phyloP scores from a whole-genome alignment of 2,113 vertebrate genomes.

The Pogonocichla stellata region DNA sequence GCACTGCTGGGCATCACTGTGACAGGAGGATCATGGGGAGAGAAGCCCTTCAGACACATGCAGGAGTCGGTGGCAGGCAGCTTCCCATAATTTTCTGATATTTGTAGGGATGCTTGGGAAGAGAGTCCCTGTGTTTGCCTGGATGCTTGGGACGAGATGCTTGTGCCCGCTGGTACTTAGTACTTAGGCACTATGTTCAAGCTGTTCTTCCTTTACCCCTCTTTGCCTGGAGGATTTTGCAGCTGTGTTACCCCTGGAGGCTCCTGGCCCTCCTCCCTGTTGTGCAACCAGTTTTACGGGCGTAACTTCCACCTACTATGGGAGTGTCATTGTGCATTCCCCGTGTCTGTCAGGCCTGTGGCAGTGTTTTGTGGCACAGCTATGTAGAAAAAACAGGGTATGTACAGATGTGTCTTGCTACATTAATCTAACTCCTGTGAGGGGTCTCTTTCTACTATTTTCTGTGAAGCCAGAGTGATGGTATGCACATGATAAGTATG shows the following conservation, averaged over 20 bases:
- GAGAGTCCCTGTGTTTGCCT: not conserved
- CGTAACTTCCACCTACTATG: not conserved
- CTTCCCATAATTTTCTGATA: accelerated
- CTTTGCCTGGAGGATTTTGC: not conserved
- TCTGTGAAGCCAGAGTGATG: not conserved
- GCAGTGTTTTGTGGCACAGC: not conserved
- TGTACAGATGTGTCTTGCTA: not conserved
- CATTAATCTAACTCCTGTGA: not conserved
- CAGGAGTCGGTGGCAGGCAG: accelerated
- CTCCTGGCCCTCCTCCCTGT: not conserved
- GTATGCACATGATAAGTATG: too few relatives aligned
- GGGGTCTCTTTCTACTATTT: not conserved
- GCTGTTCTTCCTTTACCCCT: not conserved
- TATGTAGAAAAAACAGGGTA: not conserved
- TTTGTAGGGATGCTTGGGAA: not conserved
- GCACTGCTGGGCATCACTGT: accelerated
- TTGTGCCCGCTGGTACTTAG: accelerated
- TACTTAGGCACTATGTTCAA: accelerated
- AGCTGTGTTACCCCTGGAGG: not conserved
- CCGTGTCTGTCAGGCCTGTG: accelerated
- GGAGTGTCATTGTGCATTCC: accelerated
- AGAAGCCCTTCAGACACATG: not conserved
- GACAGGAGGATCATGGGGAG: accelerated
- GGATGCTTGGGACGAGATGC: accelerated
- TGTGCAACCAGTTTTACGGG: not conserved